Evolutionary conservation across 1,140 invertebrate genomes (phyloP), one percentile per base, ranked within the genome.

Genomic region (Maconellicoccus hirsutus): DNA sequence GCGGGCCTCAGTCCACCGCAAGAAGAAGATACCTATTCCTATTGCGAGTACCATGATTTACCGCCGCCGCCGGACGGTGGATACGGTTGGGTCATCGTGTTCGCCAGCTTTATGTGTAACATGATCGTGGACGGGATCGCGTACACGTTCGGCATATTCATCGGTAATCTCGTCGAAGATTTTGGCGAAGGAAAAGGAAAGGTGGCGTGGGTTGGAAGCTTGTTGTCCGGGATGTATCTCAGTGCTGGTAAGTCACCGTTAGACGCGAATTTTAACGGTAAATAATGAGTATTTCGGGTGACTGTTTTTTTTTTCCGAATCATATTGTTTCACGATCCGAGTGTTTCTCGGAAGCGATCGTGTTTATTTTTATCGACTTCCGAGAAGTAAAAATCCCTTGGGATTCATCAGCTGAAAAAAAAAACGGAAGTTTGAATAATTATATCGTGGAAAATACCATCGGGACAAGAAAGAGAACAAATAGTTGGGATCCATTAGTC

Each of bases 101-200:
- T 96, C 75, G 94, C 93, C 61, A 95, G 92, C 8, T 99, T 99
- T 80, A 88, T 98, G 85, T 96, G 94, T 79, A 98, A 98, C 84
- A 89, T 98, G 82, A 92, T 98, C 73, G 93, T 98, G n/a, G 96
- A 99, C 79, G 96, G 96, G 73, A 93, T 96, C 39, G 92, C 92
- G 3, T 95, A 96, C 80, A 94, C 92, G 3, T 96, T 96, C 77
- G 93, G 93, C 0, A 87, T 95, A 75, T 94, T 95, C 81, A 83
- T 94, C 2, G 82, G 84, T 16, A 87, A 91, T 76, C 90, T 97
- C 72, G 88, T 92, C 38, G 81, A 80, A 16, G 88, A 90, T 78
- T 98, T 93, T 78, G 85, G 86, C 63, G 89, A 90, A 76, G 88
- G 90, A n/a, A 91, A 91, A 77, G 92, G 91, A 69, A 93, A 87